phyloP scores from a whole-genome alignment of 1,140 invertebrate genomes.

The Halotydeus destructor region DNA sequence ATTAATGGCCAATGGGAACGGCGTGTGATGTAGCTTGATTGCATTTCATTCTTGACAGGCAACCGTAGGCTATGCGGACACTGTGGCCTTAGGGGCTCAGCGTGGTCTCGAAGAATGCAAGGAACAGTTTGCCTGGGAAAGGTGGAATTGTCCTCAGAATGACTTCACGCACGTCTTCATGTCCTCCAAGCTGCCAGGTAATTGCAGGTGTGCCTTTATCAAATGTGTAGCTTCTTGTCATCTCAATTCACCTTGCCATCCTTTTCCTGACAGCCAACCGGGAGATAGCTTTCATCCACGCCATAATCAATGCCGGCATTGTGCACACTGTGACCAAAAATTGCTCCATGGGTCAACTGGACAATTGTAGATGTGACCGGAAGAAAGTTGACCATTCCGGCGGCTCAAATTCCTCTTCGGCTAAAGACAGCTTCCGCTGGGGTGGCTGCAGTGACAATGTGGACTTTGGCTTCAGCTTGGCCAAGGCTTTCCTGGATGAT shows the following conservation, averaged over 20 bases:
- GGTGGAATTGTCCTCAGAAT: slow-evolving; percentile 8
- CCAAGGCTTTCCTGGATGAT: slow-evolving; percentile 32
- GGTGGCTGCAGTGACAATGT: slow-evolving; percentile 36
- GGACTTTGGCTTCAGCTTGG: slow-evolving; percentile 33
- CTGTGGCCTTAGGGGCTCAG: slow-evolving; percentile 4
- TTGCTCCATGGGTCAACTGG: slow-evolving; percentile 26
- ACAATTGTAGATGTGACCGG: slow-evolving; percentile 31
- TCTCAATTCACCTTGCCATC: too few species aligned
- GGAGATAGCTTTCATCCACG: slow-evolving; percentile 34
- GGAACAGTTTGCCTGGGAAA: slow-evolving; percentile 4
- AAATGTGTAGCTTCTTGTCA: too few species aligned
- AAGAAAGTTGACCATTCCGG: slow-evolving; percentile 21
- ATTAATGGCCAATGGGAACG: not conserved
- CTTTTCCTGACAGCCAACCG: slow-evolving; percentile 34
- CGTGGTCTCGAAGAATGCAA: slow-evolving; percentile 9
- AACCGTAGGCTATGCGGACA: not conserved
- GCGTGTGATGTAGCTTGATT: not conserved
- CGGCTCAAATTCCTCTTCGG: slow-evolving; percentile 28
- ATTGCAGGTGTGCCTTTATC: too few species aligned
- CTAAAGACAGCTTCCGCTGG: slow-evolving; percentile 26
- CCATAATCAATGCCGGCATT: slow-evolving; percentile 31
- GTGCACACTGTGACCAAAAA: slow-evolving; percentile 32
- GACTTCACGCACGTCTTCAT: slow-evolving; percentile 5
- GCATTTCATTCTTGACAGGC: not conserved
- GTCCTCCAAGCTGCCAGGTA: too few species aligned